Evolutionary conservation across 2,797 vertebrate genomes (phyloP).

Genomic region (Furcifer pardalis): DNA sequence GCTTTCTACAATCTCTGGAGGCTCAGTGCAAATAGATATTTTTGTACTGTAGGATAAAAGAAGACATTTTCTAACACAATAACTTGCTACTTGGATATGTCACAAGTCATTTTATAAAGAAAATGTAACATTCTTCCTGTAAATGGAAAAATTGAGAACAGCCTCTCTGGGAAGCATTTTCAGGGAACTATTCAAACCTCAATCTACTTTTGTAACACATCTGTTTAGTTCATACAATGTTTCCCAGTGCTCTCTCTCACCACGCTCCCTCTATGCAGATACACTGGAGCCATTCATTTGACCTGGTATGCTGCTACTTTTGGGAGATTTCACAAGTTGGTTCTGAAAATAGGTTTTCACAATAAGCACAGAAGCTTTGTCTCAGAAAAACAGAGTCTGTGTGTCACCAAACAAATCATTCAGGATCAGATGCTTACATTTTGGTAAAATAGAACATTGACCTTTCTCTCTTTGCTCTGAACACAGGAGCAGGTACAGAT

Average conservation of each 20-base stretch:
- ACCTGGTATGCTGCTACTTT: background rate
- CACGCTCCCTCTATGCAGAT: background rate
- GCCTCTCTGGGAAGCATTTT: background rate
- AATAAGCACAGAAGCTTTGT: background rate
- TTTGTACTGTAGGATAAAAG: slow-evolving; percentile 5
- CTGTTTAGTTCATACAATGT: background rate
- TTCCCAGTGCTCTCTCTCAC: background rate
- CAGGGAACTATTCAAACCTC: background rate
- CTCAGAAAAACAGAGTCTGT: background rate
- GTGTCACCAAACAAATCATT: background rate
- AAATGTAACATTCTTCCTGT: background rate
- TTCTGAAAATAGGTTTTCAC: background rate
- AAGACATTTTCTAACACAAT: background rate
- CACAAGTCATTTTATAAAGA: background rate
- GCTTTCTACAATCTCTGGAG: background rate
- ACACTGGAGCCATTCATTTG: background rate
- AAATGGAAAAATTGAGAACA: background rate
- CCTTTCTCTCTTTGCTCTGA: background rate
- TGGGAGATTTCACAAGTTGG: background rate
- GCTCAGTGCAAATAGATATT: background rate
- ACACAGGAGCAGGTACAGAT: background rate
- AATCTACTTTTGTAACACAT: background rate
- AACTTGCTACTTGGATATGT: background rate
- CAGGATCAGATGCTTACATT: background rate
- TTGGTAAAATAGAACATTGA: background rate